Evolutionary conservation across 1,140 invertebrate species (phyloP).

Genomic region (Drosophila leontia): DNA sequence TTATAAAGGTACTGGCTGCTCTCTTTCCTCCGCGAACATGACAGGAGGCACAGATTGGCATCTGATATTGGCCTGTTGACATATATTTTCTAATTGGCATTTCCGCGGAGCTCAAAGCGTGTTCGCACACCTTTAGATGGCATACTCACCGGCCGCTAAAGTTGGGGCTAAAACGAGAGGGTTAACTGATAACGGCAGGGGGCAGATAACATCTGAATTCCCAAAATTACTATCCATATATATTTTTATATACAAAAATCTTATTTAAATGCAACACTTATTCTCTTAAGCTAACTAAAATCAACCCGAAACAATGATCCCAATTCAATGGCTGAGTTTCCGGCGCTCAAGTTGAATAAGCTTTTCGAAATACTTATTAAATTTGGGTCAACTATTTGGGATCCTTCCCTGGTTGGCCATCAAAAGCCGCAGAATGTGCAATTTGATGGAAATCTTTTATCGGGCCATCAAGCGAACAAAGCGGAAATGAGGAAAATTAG

Average conservation of each 20-base stretch:
- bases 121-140: conserved; percentile 18
- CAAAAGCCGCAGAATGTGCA: conserved; percentile 57
- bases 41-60: conserved; percentile 11
- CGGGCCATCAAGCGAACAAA: conserved; percentile 41
- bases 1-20: conserved; percentile 25
- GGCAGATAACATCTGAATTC: too few relatives aligned
- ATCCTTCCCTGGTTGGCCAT: background rate
- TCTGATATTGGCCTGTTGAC: conserved; percentile 72
- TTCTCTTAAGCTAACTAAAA: background rate
- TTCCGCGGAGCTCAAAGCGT: conserved; percentile 50
- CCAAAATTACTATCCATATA: background rate
- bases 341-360: conserved; percentile 9
- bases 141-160: background rate
- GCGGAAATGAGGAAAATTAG: conserved; percentile 70
- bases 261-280: background rate
- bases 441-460: conserved; percentile 63
- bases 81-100: conserved; percentile 79
- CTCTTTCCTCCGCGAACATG: conserved; percentile 14
- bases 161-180: background rate
- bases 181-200: background rate
- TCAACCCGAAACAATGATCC: background rate
- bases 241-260: background rate
- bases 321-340: conserved; percentile 13
- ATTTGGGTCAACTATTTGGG: conserved; percentile 22
- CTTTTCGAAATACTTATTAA: conserved; percentile 19